Percentiles rank a stretch among this genome's conserved stretches.
Conservation (phyloP, 2,797 vertebrate genomes). For the Eulemur mongoz region DNA sequence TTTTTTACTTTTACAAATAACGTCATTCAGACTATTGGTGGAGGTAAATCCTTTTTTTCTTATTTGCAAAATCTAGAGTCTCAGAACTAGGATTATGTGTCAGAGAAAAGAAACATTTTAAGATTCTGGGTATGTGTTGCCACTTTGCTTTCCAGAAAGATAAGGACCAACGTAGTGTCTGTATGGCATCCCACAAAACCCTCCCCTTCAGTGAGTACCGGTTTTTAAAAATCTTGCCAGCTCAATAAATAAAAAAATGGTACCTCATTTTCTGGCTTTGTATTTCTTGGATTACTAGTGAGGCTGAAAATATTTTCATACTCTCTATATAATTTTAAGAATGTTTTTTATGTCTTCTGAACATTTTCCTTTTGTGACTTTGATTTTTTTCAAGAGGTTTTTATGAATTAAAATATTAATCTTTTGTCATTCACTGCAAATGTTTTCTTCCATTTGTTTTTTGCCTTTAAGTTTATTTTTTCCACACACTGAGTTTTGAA, state of each 20-base stretch:
- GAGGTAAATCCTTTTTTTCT: background rate
- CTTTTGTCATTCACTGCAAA: background rate
- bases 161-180: background rate
- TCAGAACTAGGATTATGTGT: background rate
- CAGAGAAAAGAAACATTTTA: conserved; percentile 10
- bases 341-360: background rate
- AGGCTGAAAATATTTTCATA: conserved; percentile 33
- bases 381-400: background rate
- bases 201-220: background rate
- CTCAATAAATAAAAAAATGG: conserved; percentile 29
- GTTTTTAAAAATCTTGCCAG: background rate
- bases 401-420: conserved; percentile 32
- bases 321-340: background rate
- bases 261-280: background rate
- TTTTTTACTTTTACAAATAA: background rate
- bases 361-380: conserved; percentile 41
- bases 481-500: background rate
- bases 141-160: conserved; percentile 13
- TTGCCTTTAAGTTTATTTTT: conserved; percentile 42
- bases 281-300: conserved; percentile 37
- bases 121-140: background rate
- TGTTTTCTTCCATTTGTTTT: background rate
- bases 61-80: background rate
- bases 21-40: background rate
- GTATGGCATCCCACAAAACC: background rate